Evolutionary conservation across 2,113 vertebrate genomes (phyloP), one percentile per base, ranked within the genome.

Genomic region (Dicentrarchus labrax): DNA sequence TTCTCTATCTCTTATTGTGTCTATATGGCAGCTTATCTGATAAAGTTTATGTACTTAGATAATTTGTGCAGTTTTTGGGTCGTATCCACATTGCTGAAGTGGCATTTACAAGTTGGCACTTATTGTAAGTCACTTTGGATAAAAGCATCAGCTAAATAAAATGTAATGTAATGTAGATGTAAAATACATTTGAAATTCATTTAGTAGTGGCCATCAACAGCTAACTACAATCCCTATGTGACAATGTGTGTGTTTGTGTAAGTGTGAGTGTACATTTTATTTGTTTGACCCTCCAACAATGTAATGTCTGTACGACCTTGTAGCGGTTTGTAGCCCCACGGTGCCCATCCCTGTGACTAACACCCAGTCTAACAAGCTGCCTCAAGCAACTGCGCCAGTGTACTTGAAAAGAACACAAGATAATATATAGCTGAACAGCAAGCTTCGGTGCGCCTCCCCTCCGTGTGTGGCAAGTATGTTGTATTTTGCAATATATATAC

Each of bases 301-400:
- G 54, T 78, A 82, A 72, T 78, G 72, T 82, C 76, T 72, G 76
- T 30, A 19, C 76, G 83, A 89, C 85, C 88, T 91, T 90, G 90
- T 69, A 70, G 82, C 76, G 71, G 76, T 88, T 72, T 86, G 75
- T 78, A 88, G 72, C 86, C 83, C 83, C 66, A 41, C 50, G 56
- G 50, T 83, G 81, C 82, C 72, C 73, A 81, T 85, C 82, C 71
- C 77, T 80, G 82, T 89, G 88, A 85, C 86, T 87, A 88, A 87
- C 76, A 51, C 53, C 82, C 59, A 72, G 60, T 60, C 72, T 67
- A 84, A 91, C 80, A 90, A 77, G 80, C 76, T 80, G 83, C 75
- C 82, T 85, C 78, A 81, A 76, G 82, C 84, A 62, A 71, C 69
- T 17, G 24, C 59, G 36, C 59, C 9, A 21, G 24, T 80, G 61